Base-by-base conservation (phyloP, 2,888 invertebrate genomes). In the Cinara cedri region DNA sequence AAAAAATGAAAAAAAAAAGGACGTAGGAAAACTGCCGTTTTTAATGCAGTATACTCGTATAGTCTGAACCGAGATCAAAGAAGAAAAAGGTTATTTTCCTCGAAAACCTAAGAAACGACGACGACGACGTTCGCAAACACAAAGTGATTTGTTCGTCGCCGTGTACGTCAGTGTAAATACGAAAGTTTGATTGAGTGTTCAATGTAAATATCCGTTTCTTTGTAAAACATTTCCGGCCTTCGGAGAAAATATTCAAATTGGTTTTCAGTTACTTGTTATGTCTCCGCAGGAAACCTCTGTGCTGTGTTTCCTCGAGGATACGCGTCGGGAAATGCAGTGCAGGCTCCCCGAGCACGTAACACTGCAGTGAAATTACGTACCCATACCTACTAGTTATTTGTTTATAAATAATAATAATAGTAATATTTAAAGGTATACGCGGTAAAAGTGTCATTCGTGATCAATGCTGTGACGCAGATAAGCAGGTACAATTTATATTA, bases 151-250 rank as follows among this genome's bases (percentile, higher is more conserved):
- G 76, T 78, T 68, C 75, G 68, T n/a, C 57, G 21, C 21, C 57
- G 21, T 68, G 57, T 68, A 78, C 76, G 68, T 57, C 55, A 78
- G 68, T 78, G 68, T 68, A 78, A 78, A 78, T 78, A 78, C 66
- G 68, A 78, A 78, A 68, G 76, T 78, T 78, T 78, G 76, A 78
- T 78, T 68, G 76, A 68, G 76, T 78, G 68, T 78, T 78, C 68
- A 66, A 78, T 70, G 76, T 78, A 78, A 78, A 78, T 78, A 78
- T 78, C 76, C 76, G 76, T 78, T 68, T 78, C 76, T 78, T 78
- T 78, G 76, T 68, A 70, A 46, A 78, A 57, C 57, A 68, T 78
- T 78, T 78, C 76, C 76, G 76, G 76, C 57, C 57, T 44, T 24
- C 42, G 44, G 55, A 44, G 57, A 57, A 76, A 78, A 68, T 78